These are phyloP conservation scores for Erebia aethiops DNA, from an alignment of 2,888 invertebrate genomes.

Conservation along the genomic window DNA sequence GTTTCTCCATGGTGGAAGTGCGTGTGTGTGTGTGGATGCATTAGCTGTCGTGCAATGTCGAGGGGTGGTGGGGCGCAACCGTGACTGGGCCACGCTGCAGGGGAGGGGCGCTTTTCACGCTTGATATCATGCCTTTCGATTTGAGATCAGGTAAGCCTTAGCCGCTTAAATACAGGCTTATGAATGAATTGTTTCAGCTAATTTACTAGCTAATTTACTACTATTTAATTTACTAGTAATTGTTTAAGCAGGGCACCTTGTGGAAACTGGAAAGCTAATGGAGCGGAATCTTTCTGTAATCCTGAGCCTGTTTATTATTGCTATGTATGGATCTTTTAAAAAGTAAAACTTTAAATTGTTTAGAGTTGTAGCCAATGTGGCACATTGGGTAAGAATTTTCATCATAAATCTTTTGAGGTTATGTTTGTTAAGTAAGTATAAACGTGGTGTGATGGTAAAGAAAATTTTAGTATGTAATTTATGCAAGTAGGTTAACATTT, in stretches of 20 bases:
- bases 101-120: constrained; percentile 71
- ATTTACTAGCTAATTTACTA: constrained; percentile 22
- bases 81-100: constrained; percentile 63
- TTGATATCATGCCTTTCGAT: constrained; percentile 77
- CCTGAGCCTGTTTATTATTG: not conserved
- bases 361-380: not conserved
- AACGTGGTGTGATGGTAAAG: too few species aligned
- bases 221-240: constrained; percentile 23
- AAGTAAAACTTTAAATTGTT: not conserved
- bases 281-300: not conserved
- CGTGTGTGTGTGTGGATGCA: constrained; percentile 67
- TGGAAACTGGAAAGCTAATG: not conserved
- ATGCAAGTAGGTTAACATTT: too few species aligned
- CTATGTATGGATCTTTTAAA: not conserved
- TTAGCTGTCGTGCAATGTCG: constrained; percentile 64
- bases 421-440: not conserved
- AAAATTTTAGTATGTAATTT: too few species aligned
- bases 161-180: constrained; percentile 34
- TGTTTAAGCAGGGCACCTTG: not conserved
- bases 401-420: not conserved
- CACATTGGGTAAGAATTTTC: not conserved
- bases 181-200: constrained; percentile 29
- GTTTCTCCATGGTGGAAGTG: constrained; percentile 45
- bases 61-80: constrained; percentile 62
- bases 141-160: constrained; percentile 76